phyloP scores from a whole-genome alignment of 2,113 vertebrate genomes.

The cattle (Bos taurus) region ARS-UCD2.0 NC_037347.1:14174001-14174500 shows the following conservation, averaged over 20 bases:
- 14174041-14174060: conserved; percentile 22
- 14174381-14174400: conserved; percentile 12
- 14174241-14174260: neutral
- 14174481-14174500: conserved; percentile 14
- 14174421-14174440: neutral
- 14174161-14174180: conserved; percentile 8
- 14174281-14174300: neutral
- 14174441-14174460: conserved; percentile 31
- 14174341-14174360: neutral
- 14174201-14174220: neutral
- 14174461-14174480: neutral
- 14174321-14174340: neutral
- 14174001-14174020: conserved; percentile 24
- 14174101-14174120: neutral
- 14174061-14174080: neutral
- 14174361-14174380: conserved; percentile 14
- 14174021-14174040: neutral
- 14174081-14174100: conserved; percentile 4
- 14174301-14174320: neutral
- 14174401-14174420: neutral
- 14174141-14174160: conserved; percentile 10
- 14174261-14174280: neutral
- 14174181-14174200: neutral
- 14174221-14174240: conserved; percentile 3
- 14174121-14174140: neutral